Evolutionary conservation across 2,113 vertebrate species (phyloP).

Genomic region (Thoracochromis brauschi): DNA sequence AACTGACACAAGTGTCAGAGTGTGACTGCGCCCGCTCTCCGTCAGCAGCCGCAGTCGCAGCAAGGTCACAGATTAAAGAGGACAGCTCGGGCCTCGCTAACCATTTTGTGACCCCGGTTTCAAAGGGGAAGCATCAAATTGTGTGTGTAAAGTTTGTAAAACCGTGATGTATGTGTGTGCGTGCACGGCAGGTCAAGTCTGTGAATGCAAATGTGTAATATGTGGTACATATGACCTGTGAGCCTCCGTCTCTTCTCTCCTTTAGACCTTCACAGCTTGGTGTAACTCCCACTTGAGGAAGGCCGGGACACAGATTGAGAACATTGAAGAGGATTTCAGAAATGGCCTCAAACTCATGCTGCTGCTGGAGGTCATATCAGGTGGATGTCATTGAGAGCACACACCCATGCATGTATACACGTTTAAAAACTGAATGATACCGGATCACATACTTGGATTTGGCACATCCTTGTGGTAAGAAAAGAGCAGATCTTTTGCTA

Average conservation of each 20-base stretch:
- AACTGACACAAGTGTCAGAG: background rate
- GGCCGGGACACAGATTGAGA: conserved; percentile 88
- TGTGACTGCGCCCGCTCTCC: background rate
- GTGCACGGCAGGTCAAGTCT: background rate
- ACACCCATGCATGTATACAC: background rate
- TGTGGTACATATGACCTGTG: background rate
- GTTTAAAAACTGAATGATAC: background rate
- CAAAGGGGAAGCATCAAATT: background rate
- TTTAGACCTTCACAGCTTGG: conserved; percentile 90
- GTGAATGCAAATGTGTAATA: background rate
- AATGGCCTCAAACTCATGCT: conserved; percentile 92
- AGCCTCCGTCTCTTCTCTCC: background rate
- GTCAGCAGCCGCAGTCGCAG: background rate
- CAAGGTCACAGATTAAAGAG: background rate
- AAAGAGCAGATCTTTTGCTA: background rate
- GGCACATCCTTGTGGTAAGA: background rate
- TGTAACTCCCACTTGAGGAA: conserved; percentile 92
- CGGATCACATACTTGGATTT: background rate
- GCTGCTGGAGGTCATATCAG: conserved; percentile 90
- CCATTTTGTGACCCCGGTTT: background rate
- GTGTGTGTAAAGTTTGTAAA: background rate
- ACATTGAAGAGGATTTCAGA: conserved; percentile 90
- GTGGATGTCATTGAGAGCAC: conserved; percentile 48
- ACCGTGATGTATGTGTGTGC: background rate
- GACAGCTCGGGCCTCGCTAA: background rate